Evolutionary conservation across 2,797 vertebrate genomes (phyloP).

Genomic region (Sebastes matsubarae): DNA sequence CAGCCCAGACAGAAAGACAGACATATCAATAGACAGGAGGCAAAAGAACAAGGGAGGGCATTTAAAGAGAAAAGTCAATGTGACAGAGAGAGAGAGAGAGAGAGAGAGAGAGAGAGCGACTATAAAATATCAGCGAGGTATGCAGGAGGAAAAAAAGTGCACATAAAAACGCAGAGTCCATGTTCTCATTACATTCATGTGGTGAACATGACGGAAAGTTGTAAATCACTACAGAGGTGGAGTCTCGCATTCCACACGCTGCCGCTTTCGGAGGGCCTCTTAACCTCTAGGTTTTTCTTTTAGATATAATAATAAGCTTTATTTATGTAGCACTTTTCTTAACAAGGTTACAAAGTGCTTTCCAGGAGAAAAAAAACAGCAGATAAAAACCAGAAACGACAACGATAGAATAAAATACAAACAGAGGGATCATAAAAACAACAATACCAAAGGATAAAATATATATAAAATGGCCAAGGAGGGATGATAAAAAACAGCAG

Average conservation of each 20-base stretch:
- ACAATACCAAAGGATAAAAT: too few species aligned
- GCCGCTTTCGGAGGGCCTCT: not conserved
- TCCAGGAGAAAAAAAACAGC: not conserved
- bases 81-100: not conserved
- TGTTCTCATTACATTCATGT: conserved; percentile 43
- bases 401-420: not conserved
- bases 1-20: conserved; percentile 58
- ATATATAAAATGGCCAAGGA: too few species aligned
- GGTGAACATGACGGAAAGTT: conserved; percentile 17
- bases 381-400: rapidly evolving
- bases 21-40: conserved; percentile 45
- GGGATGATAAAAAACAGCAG: not conserved
- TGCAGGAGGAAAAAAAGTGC: not conserved
- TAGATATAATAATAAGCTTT: not conserved
- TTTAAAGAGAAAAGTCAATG: conserved; percentile 17
- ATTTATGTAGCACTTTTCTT: not conserved
- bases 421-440: not conserved
- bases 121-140: conserved; percentile 24
- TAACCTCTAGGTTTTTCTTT: not conserved
- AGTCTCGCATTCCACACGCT: conserved; percentile 25
- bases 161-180: conserved; percentile 13
- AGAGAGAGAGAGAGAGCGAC: not conserved
- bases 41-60: conserved; percentile 23
- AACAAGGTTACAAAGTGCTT: not conserved
- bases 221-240: conserved; percentile 42